Evolutionary conservation across 2,113 vertebrate genomes (phyloP).

Genomic region (Cisticola juncidis): DNA sequence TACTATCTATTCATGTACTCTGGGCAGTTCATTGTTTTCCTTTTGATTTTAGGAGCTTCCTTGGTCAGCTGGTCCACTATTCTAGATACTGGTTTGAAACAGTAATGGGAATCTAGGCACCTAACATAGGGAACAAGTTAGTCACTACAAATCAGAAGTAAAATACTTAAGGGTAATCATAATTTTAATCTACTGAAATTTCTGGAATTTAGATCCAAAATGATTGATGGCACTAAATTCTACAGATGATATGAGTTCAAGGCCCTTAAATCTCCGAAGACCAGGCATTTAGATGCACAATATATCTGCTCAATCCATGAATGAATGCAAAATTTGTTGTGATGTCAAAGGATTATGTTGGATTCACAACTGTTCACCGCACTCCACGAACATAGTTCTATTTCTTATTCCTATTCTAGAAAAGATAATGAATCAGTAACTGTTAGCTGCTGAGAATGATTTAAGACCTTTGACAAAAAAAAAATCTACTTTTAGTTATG

Average conservation of each 20-base stretch:
- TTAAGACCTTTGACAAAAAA: background rate
- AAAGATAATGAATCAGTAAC: background rate
- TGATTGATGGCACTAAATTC: background rate
- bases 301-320: background rate
- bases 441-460: background rate
- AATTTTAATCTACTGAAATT: background rate
- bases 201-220: background rate
- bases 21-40: background rate
- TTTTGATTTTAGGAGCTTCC: background rate
- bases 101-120: background rate
- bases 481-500: background rate
- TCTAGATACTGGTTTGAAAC: background rate
- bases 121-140: background rate
- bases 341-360: background rate
- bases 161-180: background rate
- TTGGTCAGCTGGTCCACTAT: background rate
- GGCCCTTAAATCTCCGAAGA: background rate
- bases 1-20: background rate
- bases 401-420: background rate
- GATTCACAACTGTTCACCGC: background rate
- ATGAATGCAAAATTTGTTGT: background rate
- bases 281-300: background rate
- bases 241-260: background rate
- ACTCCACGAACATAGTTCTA: accelerated
- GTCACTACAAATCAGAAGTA: background rate